Base-by-base conservation (phyloP, 2,797 vertebrate genomes). In the Pseudotriccus pelzelni region DNA sequence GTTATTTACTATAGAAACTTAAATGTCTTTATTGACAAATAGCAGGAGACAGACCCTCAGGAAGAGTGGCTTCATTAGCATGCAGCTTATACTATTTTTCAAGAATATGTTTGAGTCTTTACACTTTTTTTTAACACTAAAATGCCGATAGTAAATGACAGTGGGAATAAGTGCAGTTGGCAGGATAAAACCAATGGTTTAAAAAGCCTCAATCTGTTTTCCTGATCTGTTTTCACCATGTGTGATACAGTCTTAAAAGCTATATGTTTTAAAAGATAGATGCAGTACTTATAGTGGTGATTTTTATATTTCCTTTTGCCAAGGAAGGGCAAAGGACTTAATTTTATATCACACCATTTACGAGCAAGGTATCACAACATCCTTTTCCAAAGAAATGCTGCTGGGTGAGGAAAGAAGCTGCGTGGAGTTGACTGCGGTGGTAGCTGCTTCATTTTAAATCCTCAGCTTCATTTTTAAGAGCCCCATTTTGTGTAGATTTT, bases 181-280 rank as follows among this genome's bases (percentile, higher is more conserved):
- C 89, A 96, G 94, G 91, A 96, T 97, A 96, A 93, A 97, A 94
- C 93, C 77, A 50, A 97, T 96, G 97, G 93, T 97, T 98, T 97
- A 96, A 97, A 97, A 97, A 97, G 93, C 90, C 93, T 96, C 97
- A 97, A 93, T 96, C 93, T 94, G 95, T 97, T 97, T 97, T 91
- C 87, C 49, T 94, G 94, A 84, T 94, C 96, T 92, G 79, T 94
- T 95, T 94, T 90, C 70, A 89, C 80, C 74, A 93, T 81, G 69
- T 82, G 76, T 73, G 92, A 91, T 89, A 70, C 55, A 88, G 69
- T 56, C 85, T 92, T 92, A 78, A 89, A 88, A 94, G 74, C 79
- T 76, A 94, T 94, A 92, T 49, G 53, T 90, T 94, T 93, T 88
- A 87, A 91, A 87, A 88, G 80, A 88, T 64, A 67, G 83, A 70